Base-by-base conservation (phyloP, 2,113 vertebrate genomes). In the Pygoscelis antarcticus region DNA sequence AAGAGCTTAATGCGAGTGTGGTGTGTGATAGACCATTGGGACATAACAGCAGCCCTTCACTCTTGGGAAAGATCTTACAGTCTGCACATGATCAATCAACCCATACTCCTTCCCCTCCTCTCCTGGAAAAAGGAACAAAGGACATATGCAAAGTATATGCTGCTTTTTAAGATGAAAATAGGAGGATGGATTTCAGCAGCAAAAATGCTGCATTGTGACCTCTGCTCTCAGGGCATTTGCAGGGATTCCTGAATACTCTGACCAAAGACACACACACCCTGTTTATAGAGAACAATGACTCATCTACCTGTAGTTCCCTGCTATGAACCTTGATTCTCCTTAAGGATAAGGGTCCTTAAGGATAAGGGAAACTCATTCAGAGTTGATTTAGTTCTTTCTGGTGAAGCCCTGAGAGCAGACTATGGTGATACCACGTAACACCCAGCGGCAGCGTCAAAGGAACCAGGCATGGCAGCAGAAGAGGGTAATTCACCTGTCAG, bases 31-130 rank as follows among this genome's bases (percentile, higher is more conserved):
- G 64, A 61, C 26, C 12, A 11, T 0, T 42, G 38, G 26, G 65
- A 83, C 2, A 11, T 19, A 13, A 13, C 0, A 2, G 34, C 20
- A 13, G 32, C 9, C 7, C 15, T 77, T 58, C 58, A 44, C 1
- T 2, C 27, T 44, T n/a, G 8, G 62, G 36, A 52, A 62, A 77
- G 10, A 51, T 51, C 16, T 72, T 42, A 55, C 0, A 0, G 14
- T 55, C 69, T 78, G 44, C 40, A 54, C 8, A 5, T 26, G 16
- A 76, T 51, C 42, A 46, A 11, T 27, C 46, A 68, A 54, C 14
- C 25, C 70, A 54, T 20, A 52, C 2, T 38, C 20, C 8, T 61
- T 42, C n/a, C 44, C 21, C 13, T 94, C 83, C 44, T 64, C 27
- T 64, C 40, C 38, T 47, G 29, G 19, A 68, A 86, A 86, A 83